These are phyloP conservation scores for Triops longicaudatus DNA, from an alignment of 1,140 invertebrate genomes.

Conservation along the genomic window DNA sequence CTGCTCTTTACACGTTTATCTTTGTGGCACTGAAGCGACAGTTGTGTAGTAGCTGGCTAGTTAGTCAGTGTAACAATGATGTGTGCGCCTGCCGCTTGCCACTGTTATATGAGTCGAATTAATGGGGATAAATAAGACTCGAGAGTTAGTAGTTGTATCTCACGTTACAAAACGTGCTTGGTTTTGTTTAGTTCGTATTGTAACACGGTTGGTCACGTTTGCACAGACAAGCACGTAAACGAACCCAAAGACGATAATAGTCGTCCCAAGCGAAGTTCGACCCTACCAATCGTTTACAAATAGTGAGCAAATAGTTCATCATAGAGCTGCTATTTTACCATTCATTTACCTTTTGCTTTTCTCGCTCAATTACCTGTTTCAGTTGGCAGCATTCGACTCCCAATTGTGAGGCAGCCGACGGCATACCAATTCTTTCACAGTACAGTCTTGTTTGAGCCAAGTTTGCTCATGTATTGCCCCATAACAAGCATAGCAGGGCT, in stretches of 20 bases:
- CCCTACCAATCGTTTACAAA: neutral
- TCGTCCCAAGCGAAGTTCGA: neutral
- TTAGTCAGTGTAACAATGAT: neutral
- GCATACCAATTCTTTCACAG: neutral
- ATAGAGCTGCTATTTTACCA: neutral
- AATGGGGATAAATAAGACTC: neutral
- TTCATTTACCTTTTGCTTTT: neutral
- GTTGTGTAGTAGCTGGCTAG: neutral
- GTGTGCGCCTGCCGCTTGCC: neutral
- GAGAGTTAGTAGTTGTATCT: neutral
- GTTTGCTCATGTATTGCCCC: neutral
- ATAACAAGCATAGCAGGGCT: neutral
- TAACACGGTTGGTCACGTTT: neutral
- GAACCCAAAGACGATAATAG: neutral
- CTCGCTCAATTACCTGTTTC: neutral
- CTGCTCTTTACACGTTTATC: neutral
- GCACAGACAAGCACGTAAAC: neutral
- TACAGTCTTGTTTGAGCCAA: neutral
- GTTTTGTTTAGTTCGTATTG: neutral
- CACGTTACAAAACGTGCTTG: neutral
- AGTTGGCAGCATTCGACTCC: neutral
- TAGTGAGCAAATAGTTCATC: neutral
- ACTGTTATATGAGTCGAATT: neutral
- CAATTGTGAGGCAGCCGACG: neutral
- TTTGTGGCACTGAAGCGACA: neutral